A percentile compares a stretch with the other conserved stretches of the same genome.
These are phyloP conservation scores for Sipha maydis DNA, from an alignment of 2,888 invertebrate species.

Conservation along the genomic window DNA sequence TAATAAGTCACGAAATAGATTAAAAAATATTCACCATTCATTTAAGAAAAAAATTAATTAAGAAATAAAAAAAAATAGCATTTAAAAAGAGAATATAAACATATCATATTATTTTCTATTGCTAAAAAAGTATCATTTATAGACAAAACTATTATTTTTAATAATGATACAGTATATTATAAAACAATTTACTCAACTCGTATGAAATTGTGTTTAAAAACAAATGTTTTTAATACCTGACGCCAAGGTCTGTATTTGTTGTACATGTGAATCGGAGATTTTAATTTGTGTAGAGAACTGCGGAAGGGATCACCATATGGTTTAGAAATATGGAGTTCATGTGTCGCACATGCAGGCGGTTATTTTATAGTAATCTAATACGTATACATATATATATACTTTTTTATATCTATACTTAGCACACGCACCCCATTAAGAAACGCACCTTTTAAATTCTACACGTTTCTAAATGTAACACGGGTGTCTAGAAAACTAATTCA, in stretches of 20 bases:
- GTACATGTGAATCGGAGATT: background rate
- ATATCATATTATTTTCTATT: background rate
- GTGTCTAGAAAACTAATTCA: background rate
- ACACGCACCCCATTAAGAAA: slow-evolving; percentile 60
- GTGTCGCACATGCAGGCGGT: slow-evolving; percentile 42
- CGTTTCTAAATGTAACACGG: slow-evolving; percentile 29
- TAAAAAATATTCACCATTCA: no score
- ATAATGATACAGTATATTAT: background rate
- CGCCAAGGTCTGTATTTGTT: background rate
- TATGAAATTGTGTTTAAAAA: background rate
- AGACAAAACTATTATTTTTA: background rate
- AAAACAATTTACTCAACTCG: background rate
- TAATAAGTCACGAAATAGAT: no score
- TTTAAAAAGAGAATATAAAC: background rate
- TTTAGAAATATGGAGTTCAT: slow-evolving; percentile 42
- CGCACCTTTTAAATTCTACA: slow-evolving; percentile 55
- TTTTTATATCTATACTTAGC: slow-evolving; percentile 71
- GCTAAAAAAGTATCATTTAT: background rate
- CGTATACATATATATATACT: slow-evolving; percentile 13
- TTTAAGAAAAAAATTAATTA: no score
- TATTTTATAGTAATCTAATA: slow-evolving; percentile 14
- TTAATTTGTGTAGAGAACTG: slow-evolving; percentile 24
- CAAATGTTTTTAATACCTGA: slow-evolving; percentile 30
- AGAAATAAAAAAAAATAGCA: background rate
- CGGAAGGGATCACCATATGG: slow-evolving; percentile 51